Conservation (phyloP, 1,140 invertebrate species). For the Drosophila neocordata region DNA sequence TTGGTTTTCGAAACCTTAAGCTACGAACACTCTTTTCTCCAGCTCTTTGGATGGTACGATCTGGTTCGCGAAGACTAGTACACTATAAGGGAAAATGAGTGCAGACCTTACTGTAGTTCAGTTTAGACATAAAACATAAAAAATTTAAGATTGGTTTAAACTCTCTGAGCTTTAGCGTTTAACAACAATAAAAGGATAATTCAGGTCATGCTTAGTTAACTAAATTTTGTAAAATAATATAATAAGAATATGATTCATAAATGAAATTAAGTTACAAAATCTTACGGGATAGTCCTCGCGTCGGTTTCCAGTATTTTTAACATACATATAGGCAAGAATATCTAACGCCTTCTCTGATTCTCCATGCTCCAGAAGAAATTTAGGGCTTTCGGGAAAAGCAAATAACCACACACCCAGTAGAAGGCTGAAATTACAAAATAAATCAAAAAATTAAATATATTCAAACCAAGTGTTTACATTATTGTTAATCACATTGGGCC, state of each 20-base stretch:
- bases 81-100: slow-evolving; percentile 24
- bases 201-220: too few species aligned
- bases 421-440: slow-evolving; percentile 38
- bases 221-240: too few species aligned
- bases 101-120: too few species aligned
- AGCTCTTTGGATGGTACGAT: slow-evolving; percentile 15
- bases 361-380: slow-evolving; percentile 90
- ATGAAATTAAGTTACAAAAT: background rate
- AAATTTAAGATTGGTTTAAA: too few species aligned
- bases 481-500: too few species aligned
- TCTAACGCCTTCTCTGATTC: slow-evolving; percentile 88
- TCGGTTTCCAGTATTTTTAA: slow-evolving; percentile 87
- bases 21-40: slow-evolving; percentile 30
- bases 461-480: too few species aligned
- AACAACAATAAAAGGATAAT: too few species aligned
- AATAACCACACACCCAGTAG: slow-evolving; percentile 86
- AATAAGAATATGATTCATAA: too few species aligned
- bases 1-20: slow-evolving; percentile 38
- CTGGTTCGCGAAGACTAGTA: slow-evolving; percentile 27
- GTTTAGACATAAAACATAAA: too few species aligned
- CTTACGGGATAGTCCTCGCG: slow-evolving; percentile 84
- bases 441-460: background rate
- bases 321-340: slow-evolving; percentile 87
- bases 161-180: too few species aligned
- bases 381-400: slow-evolving; percentile 93